Conservation (phyloP, 2,797 vertebrate species). For the Channallabes apus region DNA sequence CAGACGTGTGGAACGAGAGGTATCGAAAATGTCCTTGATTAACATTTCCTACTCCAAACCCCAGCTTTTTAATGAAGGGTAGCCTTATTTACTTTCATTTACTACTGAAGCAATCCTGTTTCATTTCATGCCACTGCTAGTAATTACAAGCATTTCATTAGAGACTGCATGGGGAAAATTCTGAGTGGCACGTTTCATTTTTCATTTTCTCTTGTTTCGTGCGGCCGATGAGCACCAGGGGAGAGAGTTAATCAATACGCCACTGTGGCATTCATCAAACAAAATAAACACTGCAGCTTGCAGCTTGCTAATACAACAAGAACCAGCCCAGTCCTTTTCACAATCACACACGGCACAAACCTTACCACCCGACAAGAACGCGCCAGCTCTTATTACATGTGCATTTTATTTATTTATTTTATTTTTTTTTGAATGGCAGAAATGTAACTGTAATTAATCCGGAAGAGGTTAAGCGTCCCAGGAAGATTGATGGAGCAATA, state of each 20-base stretch:
- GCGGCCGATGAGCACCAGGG: conserved; percentile 67
- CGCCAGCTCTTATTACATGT: background rate
- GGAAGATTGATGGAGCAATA: conserved; percentile 2
- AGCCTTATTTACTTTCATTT: conserved; percentile 53
- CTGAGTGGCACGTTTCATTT: conserved; percentile 68
- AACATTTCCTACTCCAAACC: conserved; percentile 35
- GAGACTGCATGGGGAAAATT: conserved; percentile 55
- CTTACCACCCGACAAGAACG: conserved; percentile 4
- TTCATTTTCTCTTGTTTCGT: conserved; percentile 73
- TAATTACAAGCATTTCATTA: conserved; percentile 74
- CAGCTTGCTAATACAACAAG: conserved; percentile 48
- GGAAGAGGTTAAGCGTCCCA: background rate
- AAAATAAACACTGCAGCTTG: conserved; percentile 61
- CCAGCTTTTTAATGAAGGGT: conserved; percentile 34
- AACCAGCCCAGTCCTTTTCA: conserved; percentile 18
- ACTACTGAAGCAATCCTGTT: conserved; percentile 56
- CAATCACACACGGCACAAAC: background rate
- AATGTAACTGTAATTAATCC: background rate
- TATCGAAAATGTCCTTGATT: conserved; percentile 33
- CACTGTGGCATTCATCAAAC: conserved; percentile 72
- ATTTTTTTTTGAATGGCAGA: too few relatives aligned
- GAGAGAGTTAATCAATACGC: conserved; percentile 73
- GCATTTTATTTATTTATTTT: background rate
- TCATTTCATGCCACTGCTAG: conserved; percentile 58
- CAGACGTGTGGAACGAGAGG: conserved; percentile 27